phyloP scores from a whole-genome alignment of 2,888 invertebrate species.

The Folsomia candida region DNA sequence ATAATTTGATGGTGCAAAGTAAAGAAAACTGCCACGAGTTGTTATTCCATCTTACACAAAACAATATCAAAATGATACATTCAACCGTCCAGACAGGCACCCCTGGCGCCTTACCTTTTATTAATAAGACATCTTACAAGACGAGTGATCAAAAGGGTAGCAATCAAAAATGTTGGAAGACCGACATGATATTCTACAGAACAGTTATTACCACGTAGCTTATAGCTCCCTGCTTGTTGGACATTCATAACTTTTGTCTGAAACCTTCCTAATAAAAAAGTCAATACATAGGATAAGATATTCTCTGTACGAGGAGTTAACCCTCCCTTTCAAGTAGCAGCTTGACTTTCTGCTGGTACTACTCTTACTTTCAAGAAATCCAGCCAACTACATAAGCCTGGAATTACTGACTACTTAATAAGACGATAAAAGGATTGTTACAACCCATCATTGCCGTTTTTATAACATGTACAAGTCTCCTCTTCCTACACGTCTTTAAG shows the following conservation, averaged over 20 bases:
- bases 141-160: neutral
- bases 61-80: too few species aligned
- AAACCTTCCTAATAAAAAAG: too few species aligned
- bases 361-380: neutral
- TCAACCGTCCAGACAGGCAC: too few species aligned
- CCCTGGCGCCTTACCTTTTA: neutral
- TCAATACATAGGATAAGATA: too few species aligned
- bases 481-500: neutral
- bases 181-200: neutral
- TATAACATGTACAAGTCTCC: neutral
- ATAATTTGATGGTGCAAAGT: too few species aligned
- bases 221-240: too few species aligned
- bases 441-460: neutral
- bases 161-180: neutral
- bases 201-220: too few species aligned
- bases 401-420: slow-evolving; percentile 1
- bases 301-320: too few species aligned
- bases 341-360: neutral
- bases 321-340: too few species aligned
- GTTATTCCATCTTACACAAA: too few species aligned
- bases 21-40: too few species aligned
- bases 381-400: neutral
- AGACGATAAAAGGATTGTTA: slow-evolving; percentile 1
- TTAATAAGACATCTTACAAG: neutral
- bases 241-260: too few species aligned